Base-by-base conservation (phyloP, 2,797 vertebrate species). In the Cynodonichthys magdalenae region DNA sequence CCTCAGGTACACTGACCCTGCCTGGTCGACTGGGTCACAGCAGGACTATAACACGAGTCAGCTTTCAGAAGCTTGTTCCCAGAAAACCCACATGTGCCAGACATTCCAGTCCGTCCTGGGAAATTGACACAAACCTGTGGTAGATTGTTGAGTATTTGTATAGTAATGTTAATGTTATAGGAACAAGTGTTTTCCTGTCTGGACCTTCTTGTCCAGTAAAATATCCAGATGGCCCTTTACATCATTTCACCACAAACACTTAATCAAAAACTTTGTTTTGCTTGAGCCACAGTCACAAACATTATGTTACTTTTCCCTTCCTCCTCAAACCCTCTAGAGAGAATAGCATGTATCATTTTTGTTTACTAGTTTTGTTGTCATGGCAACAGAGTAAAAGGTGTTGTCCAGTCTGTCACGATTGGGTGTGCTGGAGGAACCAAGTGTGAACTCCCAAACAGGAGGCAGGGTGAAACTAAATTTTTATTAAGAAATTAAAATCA, bases 21-120 rank as follows among this genome's bases (percentile, higher is more conserved):
- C 72, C 76, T 67, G 82, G 71, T 87, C 81, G 75, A 86, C 73
- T 81, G 68, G 68, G 68, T 89, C 89, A 70, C 87, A 87, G 87
- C 86, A 57, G 85, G 87, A 81, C 67, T 77, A 85, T 83, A 87
- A 87, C 84, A 88, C 58, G 79, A 71, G 80, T 74, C 69, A 65
- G 70, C 64, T 72, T 78, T 55, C 59, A 71, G 62, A 61, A 74
- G 69, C 14, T 53, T 11, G 15, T 84, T 87, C 74, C 74, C 75
- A 85, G 59, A 72, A 84, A 80, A 48, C 19, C 56, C 79, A 62
- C 48, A 66, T 79, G 75, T 82, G 71, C 71, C 78, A 83, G 56
- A 77, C 78, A 90, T 87, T 88, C 83, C 85, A 84, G 61, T 54
- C 70, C 48, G 71, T 79, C 75, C 68, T 82, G 81, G 78, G 83